Conservation (phyloP, 2,888 invertebrate species). For the Agrotis segetum region DNA sequence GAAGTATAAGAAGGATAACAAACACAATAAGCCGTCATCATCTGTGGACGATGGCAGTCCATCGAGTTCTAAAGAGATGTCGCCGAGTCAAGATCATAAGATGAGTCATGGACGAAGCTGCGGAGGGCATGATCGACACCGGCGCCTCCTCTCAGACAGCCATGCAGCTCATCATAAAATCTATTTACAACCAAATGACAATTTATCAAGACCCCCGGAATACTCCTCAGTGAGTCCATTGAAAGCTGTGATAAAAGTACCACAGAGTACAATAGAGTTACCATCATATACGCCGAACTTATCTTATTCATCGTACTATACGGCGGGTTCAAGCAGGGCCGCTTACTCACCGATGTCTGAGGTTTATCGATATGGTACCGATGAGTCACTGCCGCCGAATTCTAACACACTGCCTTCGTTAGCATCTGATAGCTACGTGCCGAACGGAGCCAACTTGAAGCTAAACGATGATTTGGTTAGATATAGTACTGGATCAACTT, state of each 20-base stretch:
- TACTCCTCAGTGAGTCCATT: slow-evolving; percentile 79
- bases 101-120: slow-evolving; percentile 86
- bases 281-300: slow-evolving; percentile 87
- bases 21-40: slow-evolving; percentile 86
- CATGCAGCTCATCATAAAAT: slow-evolving; percentile 85
- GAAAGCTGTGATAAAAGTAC: slow-evolving; percentile 83
- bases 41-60: slow-evolving; percentile 84
- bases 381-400: slow-evolving; percentile 87
- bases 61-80: slow-evolving; percentile 84
- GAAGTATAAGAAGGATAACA: slow-evolving; percentile 93
- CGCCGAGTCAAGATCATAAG: slow-evolving; percentile 85
- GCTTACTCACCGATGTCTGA: slow-evolving; percentile 87
- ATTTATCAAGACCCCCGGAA: slow-evolving; percentile 80
- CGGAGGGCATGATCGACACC: slow-evolving; percentile 86
- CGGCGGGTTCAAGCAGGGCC: slow-evolving; percentile 76
- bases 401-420: slow-evolving; percentile 77
- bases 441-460: slow-evolving; percentile 85
- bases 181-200: slow-evolving; percentile 78
- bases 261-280: slow-evolving; percentile 81
- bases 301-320: slow-evolving; percentile 85
- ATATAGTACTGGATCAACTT: slow-evolving; percentile 77
- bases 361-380: slow-evolving; percentile 85
- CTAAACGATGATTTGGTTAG: slow-evolving; percentile 82
- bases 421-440: slow-evolving; percentile 84
- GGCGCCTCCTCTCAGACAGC: slow-evolving; percentile 83